Base-by-base conservation (phyloP, 2,797 vertebrate species). In the Sebastes hopkinsi region DNA sequence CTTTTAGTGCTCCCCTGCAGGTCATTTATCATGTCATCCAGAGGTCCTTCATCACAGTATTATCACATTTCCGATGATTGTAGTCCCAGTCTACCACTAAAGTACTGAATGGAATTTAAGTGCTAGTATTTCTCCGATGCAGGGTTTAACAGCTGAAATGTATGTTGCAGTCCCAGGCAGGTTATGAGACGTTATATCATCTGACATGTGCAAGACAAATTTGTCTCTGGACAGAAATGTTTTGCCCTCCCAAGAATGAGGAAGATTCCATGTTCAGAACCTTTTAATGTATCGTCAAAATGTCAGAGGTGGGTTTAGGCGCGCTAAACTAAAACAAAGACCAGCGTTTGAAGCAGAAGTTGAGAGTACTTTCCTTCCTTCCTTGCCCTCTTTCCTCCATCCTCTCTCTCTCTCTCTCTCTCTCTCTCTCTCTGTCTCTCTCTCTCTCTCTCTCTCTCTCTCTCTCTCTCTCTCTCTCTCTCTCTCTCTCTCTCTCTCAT, bases 41-140 rank as follows among this genome's bases (percentile, higher is more conserved):
- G 56, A 50, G 60, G 60, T 70, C 79, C 74, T 93, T 72, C 75
- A 86, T 92, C 88, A 87, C 68, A 61, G 60, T 56, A 66, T 87
- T 87, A 91, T 89, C 83, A 81, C 84, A 74, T 85, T 83, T 87
- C 72, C 83, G 46, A 70, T 90, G 75, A 89, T 82, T 64, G 67
- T 59, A 3, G 46, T 85, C 82, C 38, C 46, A 36, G 75, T 62
- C 66, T 67, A 25, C 73, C 32, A 46, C 58, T 80, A 73, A 80
- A 71, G 59, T 77, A 69, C 66, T 67, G 73, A 66, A 59, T 67
- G 30, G 79, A 70, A 75, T 81, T 46, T 30, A 69, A 86, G 59
- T 69, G 62, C 67, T 66, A 58, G 38, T 42, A 25, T 83, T 76
- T 83, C 68, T 67, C 62, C 62, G 71, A 34, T 56, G n/a, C 22